Percentiles rank a stretch among this genome's conserved stretches.
Evolutionary conservation across 2,888 invertebrate genomes (phyloP).

Genomic region (Danaus chrysippus): DNA sequence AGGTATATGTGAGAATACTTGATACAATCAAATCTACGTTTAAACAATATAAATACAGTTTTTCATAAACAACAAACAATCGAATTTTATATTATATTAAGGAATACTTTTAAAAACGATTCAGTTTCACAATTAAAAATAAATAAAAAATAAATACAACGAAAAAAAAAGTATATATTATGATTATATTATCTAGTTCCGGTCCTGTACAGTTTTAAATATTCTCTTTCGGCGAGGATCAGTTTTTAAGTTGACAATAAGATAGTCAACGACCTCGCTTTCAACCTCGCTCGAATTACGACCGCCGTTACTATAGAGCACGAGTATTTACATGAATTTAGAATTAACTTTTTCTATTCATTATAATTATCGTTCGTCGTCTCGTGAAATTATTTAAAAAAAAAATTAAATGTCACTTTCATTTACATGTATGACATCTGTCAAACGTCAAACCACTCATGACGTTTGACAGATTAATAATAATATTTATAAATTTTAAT

Average conservation of each 20-base stretch:
- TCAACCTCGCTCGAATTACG: conserved; percentile 58
- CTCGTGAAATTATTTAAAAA: no score
- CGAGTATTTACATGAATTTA: conserved; percentile 23
- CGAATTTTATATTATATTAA: neutral
- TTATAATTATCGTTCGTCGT: neutral
- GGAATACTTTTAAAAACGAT: neutral
- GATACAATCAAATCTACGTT: no score
- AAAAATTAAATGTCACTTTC: no score
- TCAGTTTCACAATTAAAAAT: neutral
- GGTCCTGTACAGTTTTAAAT: no score
- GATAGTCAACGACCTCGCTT: conserved; percentile 70
- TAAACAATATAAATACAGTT: no score
- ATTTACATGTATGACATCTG: no score
- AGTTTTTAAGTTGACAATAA: conserved; percentile 69
- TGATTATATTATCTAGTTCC: no score
- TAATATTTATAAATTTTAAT: neutral
- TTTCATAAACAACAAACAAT: neutral
- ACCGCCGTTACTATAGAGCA: conserved; percentile 37
- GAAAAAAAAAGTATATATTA: no score
- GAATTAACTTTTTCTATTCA: neutral
- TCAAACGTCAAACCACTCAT: no score
- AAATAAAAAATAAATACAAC: neutral
- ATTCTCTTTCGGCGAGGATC: conserved; percentile 37
- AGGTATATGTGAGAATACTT: no score
- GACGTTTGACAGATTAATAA: no score